Evolutionary conservation across 2,797 vertebrate species (phyloP), one percentile per base, ranked within the genome.

Genomic region (Poeciliopsis presidionis): DNA sequence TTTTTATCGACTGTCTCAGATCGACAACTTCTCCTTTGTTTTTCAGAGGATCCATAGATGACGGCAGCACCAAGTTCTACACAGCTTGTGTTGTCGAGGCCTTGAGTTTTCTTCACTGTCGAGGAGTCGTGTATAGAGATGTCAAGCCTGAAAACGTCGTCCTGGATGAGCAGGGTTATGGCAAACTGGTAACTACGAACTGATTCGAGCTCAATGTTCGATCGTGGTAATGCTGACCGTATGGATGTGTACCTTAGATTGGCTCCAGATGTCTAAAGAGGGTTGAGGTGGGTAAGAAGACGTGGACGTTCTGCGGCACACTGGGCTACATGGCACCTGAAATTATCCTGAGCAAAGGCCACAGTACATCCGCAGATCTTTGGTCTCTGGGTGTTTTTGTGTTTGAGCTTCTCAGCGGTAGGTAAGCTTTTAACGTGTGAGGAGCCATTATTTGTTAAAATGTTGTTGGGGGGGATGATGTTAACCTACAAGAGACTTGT

Each of bases 231-330:
- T 7, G 14, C 20, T 41, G 8, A 82, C 53, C 78, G 2, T 39
- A 25, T 22, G 67, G 49, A 69, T 46, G 16, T 73, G 13, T 77
- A 9, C 20, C 11, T 7, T 78, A 96, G 96, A 90, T 91, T 33
- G 94, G 95, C 39, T 95, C 94, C 81, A 89, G 92, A 57, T 96
- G 95, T 91, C 80, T 94, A 20, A 96, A 95, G 81, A 91, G 84
- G 86, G 82, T 96, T 16, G 93, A 93, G 11, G 75, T 78, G 77
- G 94, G 94, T 63, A 92, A 93, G 84, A 96, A 95, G 83, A 93
- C 94, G 0, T 96, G 95, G 95, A 96, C 96, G 0, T 96, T 96
- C 87, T 96, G 95, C 36, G 96, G 96, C 1, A 95, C 95, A 0
- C 88, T 84, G 5, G 95, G 94, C 59, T 95, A 95, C 51, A 94